These are phyloP conservation scores for Volucella inanis DNA, from an alignment of 2,888 invertebrate species.

Conservation along the genomic window DNA sequence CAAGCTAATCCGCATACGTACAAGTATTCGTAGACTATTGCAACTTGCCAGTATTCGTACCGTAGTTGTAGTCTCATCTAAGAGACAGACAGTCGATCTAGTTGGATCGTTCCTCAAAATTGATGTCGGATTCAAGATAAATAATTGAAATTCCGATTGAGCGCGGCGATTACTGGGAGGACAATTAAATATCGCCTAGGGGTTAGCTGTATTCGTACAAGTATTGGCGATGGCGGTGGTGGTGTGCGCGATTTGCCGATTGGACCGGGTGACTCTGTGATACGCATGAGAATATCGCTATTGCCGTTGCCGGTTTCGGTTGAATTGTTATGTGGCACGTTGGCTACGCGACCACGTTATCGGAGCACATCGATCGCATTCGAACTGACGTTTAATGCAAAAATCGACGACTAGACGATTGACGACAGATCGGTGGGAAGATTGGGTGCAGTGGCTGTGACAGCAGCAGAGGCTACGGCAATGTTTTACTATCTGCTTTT, in stretches of 20 bases:
- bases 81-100: constrained; percentile 69
- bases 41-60: neutral
- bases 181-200: constrained; percentile 73
- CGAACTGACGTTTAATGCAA: constrained; percentile 72
- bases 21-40: constrained; percentile 4
- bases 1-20: constrained; percentile 7
- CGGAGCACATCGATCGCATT: constrained; percentile 72
- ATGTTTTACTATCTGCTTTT: constrained; percentile 40
- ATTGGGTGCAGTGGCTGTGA: constrained; percentile 42
- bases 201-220: constrained; percentile 4
- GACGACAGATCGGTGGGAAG: constrained; percentile 70
- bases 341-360: constrained; percentile 61
- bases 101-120: constrained; percentile 70
- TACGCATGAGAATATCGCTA: constrained; percentile 68
- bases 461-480: neutral
- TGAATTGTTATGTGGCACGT: constrained; percentile 73
- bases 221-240: constrained; percentile 14
- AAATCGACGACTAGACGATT: constrained; percentile 74
- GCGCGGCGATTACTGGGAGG: constrained; percentile 68
- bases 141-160: constrained; percentile 75
- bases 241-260: constrained; percentile 24
- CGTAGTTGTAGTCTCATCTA: constrained; percentile 27
- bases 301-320: constrained; percentile 52
- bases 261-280: constrained; percentile 43
- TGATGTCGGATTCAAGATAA: constrained; percentile 72